Evolutionary conservation across 2,113 vertebrate species (phyloP).

Genomic region (Phodopus roborovskii): DNA sequence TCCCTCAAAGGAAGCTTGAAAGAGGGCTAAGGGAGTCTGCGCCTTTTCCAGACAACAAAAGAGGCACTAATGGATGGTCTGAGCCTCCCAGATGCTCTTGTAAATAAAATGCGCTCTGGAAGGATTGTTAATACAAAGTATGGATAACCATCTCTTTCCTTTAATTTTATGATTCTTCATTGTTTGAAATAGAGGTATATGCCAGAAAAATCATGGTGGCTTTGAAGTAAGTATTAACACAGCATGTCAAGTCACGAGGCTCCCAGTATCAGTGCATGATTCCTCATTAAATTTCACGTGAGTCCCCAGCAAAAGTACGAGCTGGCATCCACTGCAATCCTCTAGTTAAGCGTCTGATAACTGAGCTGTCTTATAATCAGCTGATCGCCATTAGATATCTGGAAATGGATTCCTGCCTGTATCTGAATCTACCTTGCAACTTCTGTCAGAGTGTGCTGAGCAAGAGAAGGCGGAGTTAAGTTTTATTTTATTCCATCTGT

Average conservation of each 20-base stretch:
- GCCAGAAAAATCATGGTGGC: background rate
- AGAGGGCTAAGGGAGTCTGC: background rate
- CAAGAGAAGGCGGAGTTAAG: background rate
- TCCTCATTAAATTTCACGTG: background rate
- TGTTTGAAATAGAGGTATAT: background rate
- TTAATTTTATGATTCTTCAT: background rate
- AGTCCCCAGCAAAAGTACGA: background rate
- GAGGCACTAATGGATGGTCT: background rate
- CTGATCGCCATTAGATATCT: constrained; percentile 19
- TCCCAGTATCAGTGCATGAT: background rate
- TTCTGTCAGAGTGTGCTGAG: background rate
- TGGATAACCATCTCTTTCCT: background rate
- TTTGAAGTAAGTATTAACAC: background rate
- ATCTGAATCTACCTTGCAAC: background rate
- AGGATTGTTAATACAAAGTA: background rate
- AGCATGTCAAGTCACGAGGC: background rate
- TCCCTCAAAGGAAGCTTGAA: background rate
- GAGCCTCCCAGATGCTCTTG: background rate
- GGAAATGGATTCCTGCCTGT: background rate
- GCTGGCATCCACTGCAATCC: background rate
- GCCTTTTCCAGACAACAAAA: background rate
- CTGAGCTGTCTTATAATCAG: background rate
- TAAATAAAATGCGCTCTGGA: background rate
- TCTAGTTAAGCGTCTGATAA: background rate
- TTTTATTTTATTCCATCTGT: background rate